Conservation (phyloP, 2,113 vertebrate species). For the Apistogramma diplotaenia region DNA sequence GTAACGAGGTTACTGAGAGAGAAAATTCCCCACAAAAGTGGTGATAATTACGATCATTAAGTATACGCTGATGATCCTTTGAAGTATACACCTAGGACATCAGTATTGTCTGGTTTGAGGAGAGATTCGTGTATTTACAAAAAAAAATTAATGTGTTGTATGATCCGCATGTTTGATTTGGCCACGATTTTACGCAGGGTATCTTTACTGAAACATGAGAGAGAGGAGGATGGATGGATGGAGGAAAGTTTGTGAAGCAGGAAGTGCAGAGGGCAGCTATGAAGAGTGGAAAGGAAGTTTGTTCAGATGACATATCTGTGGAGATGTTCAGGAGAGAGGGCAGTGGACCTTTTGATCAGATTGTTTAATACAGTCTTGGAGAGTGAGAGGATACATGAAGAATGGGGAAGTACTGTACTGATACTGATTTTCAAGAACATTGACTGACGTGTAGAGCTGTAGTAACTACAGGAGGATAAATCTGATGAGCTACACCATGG, state of each 20-base stretch:
- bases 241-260: neutral
- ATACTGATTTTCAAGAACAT: neutral
- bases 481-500: neutral
- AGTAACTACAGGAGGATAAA: neutral
- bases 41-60: neutral
- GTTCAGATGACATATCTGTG: neutral
- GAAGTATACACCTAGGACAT: too few relatives aligned
- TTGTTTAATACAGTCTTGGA: neutral
- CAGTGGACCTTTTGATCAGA: neutral
- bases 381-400: neutral
- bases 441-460: neutral
- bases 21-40: neutral
- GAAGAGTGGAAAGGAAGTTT: neutral
- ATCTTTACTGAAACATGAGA: neutral
- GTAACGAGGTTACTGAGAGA: slow-evolving; percentile 60
- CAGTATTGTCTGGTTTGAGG: too few relatives aligned
- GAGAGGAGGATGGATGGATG: neutral
- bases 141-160: too few relatives aligned
- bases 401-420: neutral
- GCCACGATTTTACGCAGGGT: neutral
- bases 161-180: neutral
- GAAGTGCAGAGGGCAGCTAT: neutral
- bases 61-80: neutral
- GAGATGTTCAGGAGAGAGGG: neutral
- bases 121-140: too few relatives aligned